A percentile compares a stretch with the other conserved stretches of the same genome.
Conservation (phyloP, 2,888 invertebrate genomes). For the Timema cristinae region DNA sequence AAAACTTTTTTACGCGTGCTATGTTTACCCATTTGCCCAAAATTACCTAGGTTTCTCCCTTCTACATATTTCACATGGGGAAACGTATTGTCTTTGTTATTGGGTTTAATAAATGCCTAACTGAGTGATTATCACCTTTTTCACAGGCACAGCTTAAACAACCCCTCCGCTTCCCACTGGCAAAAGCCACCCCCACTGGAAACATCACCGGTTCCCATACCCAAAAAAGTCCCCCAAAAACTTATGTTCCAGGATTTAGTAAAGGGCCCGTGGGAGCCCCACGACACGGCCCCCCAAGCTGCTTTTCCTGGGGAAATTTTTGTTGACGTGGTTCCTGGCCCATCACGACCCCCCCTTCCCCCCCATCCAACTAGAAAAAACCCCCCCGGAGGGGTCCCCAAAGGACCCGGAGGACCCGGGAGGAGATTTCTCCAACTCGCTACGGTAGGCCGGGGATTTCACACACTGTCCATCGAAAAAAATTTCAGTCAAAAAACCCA, state of each 20-base stretch:
- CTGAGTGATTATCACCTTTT: too few species aligned
- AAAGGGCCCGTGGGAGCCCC: constrained; percentile 81
- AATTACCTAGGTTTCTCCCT: too few species aligned
- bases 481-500: too few species aligned
- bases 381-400: constrained; percentile 75
- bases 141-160: too few species aligned
- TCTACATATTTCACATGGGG: too few species aligned
- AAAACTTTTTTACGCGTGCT: too few species aligned
- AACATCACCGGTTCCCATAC: not conserved
- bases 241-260: constrained; percentile 61
- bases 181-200: too few species aligned
- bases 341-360: constrained; percentile 88
- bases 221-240: constrained; percentile 11
- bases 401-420: constrained; percentile 68
- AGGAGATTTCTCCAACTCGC: constrained; percentile 69
- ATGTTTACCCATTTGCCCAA: too few species aligned
- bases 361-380: constrained; percentile 78
- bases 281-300: constrained; percentile 76
- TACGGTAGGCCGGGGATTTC: constrained; percentile 55
- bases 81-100: too few species aligned
- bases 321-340: constrained; percentile 82
- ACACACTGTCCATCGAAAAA: too few species aligned
- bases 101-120: too few species aligned
- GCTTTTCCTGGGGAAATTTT: constrained; percentile 66
- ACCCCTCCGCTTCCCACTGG: too few species aligned